Percentiles rank a stretch among this genome's conserved stretches.
Conservation (phyloP, 2,797 vertebrate species). For the Acanthurus leucopareius region DNA sequence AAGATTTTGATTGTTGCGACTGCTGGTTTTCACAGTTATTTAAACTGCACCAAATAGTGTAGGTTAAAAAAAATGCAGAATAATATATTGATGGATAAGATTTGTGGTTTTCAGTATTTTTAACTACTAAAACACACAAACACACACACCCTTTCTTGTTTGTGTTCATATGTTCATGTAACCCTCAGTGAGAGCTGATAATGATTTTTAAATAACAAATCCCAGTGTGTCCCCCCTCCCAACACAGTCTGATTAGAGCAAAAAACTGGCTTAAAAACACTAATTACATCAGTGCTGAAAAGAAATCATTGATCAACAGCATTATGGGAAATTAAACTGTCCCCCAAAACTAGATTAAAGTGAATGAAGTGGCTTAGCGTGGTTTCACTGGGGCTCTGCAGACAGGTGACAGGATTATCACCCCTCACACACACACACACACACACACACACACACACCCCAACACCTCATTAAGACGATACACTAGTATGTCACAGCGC, state of each 20-base stretch:
- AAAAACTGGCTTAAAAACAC: conserved; percentile 88
- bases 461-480: conserved; percentile 50
- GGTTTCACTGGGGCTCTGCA: conserved; percentile 80
- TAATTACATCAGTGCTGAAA: conserved; percentile 94
- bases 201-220: conserved; percentile 91
- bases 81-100: conserved; percentile 40
- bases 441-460: conserved; percentile 30
- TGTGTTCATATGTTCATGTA: conserved; percentile 43
- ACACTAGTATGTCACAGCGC: conserved; percentile 40
- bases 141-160: conserved; percentile 10
- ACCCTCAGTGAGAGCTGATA: conserved; percentile 80
- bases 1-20: conserved; percentile 58
- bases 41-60: conserved; percentile 47
- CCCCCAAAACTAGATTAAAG: conserved; percentile 92
- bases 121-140: neutral
- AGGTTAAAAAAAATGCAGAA: conserved; percentile 27
- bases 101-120: conserved; percentile 13
- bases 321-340: conserved; percentile 90
- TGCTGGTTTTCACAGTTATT: conserved; percentile 64
- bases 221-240: conserved; percentile 57
- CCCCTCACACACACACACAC: conserved; percentile 34
- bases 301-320: conserved; percentile 93
- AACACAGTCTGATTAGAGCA: conserved; percentile 80
- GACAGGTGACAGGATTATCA: conserved; percentile 74
- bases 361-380: conserved; percentile 88